Evolutionary conservation across 2,888 invertebrate species (phyloP).

Genomic region (Noctua janthe): DNA sequence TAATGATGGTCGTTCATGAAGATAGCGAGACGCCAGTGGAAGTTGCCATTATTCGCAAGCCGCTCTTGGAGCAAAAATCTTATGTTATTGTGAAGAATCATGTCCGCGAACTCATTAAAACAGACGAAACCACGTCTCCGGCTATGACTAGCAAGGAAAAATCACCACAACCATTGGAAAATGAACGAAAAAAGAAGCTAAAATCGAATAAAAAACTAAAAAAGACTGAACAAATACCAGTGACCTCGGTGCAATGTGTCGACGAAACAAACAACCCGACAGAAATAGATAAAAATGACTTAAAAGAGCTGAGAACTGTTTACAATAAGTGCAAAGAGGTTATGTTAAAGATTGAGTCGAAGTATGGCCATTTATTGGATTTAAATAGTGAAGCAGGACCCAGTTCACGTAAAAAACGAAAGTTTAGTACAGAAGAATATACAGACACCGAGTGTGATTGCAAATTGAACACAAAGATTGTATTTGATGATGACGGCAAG

Average conservation of each 20-base stretch:
- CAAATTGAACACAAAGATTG: conserved; percentile 78
- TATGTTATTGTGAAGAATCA: conserved; percentile 77
- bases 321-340: conserved; percentile 83
- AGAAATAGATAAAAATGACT: conserved; percentile 69
- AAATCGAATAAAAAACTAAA: conserved; percentile 40
- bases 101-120: conserved; percentile 71
- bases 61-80: conserved; percentile 71
- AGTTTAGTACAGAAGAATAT: conserved; percentile 42
- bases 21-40: conserved; percentile 69
- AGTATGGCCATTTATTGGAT: conserved; percentile 84
- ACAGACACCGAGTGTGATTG: conserved; percentile 76
- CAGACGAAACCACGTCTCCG: conserved; percentile 37
- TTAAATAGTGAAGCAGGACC: conserved; percentile 58
- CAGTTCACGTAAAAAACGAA: conserved; percentile 40
- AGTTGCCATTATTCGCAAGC: conserved; percentile 66
- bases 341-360: conserved; percentile 81
- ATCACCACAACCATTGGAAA: conserved; percentile 21
- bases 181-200: conserved; percentile 41
- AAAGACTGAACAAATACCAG: conserved; percentile 32
- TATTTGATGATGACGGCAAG: conserved; percentile 84
- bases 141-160: conserved; percentile 45
- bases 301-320: conserved; percentile 79
- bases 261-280: conserved; percentile 13
- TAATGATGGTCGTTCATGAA: conserved; percentile 77
- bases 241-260: conserved; percentile 11